A percentile compares a stretch with the other conserved stretches of the same genome.
Evolutionary conservation across 2,888 invertebrate species (phyloP).

Genomic region (Macrosoma leucophasiata): DNA sequence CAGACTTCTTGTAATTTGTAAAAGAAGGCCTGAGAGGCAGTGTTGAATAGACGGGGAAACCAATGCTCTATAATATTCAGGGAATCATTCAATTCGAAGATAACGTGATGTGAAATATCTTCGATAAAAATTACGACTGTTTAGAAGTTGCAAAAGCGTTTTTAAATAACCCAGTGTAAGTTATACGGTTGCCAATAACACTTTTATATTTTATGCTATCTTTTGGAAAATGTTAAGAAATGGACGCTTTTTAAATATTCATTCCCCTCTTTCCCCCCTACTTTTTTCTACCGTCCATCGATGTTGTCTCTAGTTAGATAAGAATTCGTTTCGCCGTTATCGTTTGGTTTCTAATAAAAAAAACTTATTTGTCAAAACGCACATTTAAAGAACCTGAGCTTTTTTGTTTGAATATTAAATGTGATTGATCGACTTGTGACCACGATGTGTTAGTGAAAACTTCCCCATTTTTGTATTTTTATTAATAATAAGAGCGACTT

Average conservation of each 20-base stretch:
- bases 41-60: too few species aligned
- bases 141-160: too few species aligned
- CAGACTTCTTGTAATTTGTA: too few species aligned
- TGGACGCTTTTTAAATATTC: constrained; percentile 18
- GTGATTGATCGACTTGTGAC: constrained; percentile 57
- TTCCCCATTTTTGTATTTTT: constrained; percentile 47
- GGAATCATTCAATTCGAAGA: too few species aligned
- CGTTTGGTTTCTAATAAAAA: constrained; percentile 12
- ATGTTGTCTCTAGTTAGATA: constrained; percentile 57
- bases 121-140: too few species aligned
- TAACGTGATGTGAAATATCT: too few species aligned
- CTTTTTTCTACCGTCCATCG: constrained; percentile 68
- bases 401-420: constrained; percentile 40
- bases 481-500: constrained; percentile 35
- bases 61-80: too few species aligned
- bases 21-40: too few species aligned
- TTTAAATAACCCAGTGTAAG: too few species aligned
- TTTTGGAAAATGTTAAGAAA: constrained; percentile 11
- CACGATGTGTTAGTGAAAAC: constrained; percentile 57
- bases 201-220: constrained; percentile 23
- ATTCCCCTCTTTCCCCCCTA: constrained; percentile 33
- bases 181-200: too few species aligned
- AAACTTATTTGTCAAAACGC: constrained; percentile 33
- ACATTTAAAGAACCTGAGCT: constrained; percentile 41
- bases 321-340: constrained; percentile 26